phyloP scores from a whole-genome alignment of 2,113 vertebrate genomes.

The Myotis brandtii region DNA sequence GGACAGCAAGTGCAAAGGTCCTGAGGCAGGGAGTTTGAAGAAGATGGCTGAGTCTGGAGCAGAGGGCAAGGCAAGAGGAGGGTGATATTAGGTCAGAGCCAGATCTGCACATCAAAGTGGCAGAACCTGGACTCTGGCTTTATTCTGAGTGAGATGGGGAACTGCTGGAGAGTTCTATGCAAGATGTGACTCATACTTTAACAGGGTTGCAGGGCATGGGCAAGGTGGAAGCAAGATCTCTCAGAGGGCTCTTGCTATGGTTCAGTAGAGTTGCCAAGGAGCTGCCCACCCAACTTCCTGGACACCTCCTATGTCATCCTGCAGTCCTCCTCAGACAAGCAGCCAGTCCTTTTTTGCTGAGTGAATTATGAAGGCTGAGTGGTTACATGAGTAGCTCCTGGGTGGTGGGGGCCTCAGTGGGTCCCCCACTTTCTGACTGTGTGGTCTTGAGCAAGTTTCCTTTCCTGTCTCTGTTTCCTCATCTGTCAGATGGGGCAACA shows the following conservation, averaged over 20 bases:
- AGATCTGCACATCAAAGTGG: fast-evolving
- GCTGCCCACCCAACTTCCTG: neutral
- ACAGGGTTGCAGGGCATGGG: fast-evolving
- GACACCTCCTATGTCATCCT: neutral
- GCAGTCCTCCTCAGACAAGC: neutral
- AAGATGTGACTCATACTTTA: neutral
- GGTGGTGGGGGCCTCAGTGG: neutral
- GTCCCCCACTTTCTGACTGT: neutral
- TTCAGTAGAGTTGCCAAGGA: neutral
- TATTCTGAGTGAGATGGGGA: neutral
- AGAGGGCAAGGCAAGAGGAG: neutral
- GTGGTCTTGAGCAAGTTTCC: neutral
- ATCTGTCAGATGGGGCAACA: too few relatives aligned
- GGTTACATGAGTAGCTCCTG: neutral
- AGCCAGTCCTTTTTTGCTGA: neutral
- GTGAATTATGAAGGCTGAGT: too few relatives aligned
- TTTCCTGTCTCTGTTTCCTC: neutral
- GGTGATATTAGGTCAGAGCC: fast-evolving
- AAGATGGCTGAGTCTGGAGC: fast-evolving
- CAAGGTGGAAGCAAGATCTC: neutral
- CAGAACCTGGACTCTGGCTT: neutral
- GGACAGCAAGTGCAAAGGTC: neutral
- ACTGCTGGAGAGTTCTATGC: neutral
- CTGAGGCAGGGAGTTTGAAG: neutral
- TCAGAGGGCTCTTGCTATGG: neutral